A percentile compares a stretch with the other conserved stretches of the same genome.
phyloP scores from a whole-genome alignment of 2,797 vertebrate species.

The Tarsius wallacei region DNA sequence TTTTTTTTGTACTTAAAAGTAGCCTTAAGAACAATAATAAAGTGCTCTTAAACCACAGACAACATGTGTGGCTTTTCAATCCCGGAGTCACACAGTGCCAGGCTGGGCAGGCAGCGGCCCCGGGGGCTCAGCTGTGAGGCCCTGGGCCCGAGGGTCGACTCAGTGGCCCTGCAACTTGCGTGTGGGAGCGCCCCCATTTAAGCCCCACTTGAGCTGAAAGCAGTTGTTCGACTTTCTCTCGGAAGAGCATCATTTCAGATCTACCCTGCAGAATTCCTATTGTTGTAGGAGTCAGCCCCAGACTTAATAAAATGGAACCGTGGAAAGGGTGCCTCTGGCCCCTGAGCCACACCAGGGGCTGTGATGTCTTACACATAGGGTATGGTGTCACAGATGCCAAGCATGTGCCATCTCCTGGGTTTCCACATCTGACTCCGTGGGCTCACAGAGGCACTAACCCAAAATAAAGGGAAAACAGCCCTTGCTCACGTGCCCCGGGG shows the following conservation, averaged over 20 bases:
- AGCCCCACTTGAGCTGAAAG: neutral
- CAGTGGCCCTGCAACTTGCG: neutral
- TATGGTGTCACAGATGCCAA: neutral
- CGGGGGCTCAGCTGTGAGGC: neutral
- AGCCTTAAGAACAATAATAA: conserved; percentile 99
- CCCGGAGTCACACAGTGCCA: rapidly evolving
- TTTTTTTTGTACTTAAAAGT: conserved; percentile 99
- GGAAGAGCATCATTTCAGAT: neutral
- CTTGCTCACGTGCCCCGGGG: neutral
- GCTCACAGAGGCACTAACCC: neutral
- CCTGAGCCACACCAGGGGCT: neutral
- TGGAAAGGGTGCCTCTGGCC: neutral
- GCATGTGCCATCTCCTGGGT: neutral
- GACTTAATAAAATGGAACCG: neutral
- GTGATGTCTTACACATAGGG: neutral
- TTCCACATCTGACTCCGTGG: neutral
- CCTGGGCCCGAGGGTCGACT: rapidly evolving
- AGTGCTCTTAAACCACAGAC: conserved; percentile 98
- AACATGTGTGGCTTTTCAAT: neutral
- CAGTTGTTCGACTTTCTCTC: neutral
- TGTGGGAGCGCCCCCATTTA: rapidly evolving
- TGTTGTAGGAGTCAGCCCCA: neutral
- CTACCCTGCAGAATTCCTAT: neutral
- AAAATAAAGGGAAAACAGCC: neutral
- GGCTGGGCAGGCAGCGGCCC: neutral